These are phyloP conservation scores for Drosophila eugracilis DNA, from an alignment of 1,140 invertebrate genomes.

Conservation along the genomic window DNA sequence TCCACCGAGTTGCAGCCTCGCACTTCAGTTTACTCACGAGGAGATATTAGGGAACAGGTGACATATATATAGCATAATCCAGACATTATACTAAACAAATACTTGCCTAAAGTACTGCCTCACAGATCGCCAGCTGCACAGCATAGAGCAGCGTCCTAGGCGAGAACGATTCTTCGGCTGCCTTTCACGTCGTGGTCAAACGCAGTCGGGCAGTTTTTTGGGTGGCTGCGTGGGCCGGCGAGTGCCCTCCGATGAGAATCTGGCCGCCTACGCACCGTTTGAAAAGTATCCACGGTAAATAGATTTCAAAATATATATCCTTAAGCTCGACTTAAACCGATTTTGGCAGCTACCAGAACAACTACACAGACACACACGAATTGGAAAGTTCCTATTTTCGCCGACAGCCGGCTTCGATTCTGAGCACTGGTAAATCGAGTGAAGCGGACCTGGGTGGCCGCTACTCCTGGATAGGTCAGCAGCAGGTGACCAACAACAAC, in stretches of 20 bases:
- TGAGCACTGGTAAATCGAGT: conserved; percentile 73
- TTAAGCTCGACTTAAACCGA: not conserved
- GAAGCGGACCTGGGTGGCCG: conserved; percentile 63
- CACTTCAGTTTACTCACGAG: conserved; percentile 93
- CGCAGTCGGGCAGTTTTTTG: conserved; percentile 86
- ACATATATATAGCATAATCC: not conserved
- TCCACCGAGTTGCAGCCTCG: conserved; percentile 85
- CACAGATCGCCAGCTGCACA: conserved; percentile 94
- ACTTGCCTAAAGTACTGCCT: conserved; percentile 93
- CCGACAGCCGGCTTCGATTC: conserved; percentile 90
- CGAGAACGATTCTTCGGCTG: conserved; percentile 93
- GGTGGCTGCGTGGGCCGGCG: conserved; percentile 93
- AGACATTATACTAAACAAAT: too few species aligned
- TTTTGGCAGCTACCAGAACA: conserved; percentile 66
- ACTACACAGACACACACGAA: conserved; percentile 85
- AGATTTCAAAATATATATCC: not conserved
- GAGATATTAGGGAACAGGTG: conserved; percentile 91
- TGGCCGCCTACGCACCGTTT: conserved; percentile 90
- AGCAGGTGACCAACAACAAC: conserved; percentile 57
- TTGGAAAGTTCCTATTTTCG: conserved; percentile 91
- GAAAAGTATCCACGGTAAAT: conserved; percentile 88
- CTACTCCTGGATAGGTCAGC: conserved; percentile 67
- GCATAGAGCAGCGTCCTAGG: conserved; percentile 91
- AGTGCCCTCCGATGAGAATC: conserved; percentile 94
- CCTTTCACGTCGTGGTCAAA: conserved; percentile 87